Evolutionary conservation across 2,888 invertebrate species (phyloP), one percentile per base, ranked within the genome.

Genomic region (Drosophila paracracens): DNA sequence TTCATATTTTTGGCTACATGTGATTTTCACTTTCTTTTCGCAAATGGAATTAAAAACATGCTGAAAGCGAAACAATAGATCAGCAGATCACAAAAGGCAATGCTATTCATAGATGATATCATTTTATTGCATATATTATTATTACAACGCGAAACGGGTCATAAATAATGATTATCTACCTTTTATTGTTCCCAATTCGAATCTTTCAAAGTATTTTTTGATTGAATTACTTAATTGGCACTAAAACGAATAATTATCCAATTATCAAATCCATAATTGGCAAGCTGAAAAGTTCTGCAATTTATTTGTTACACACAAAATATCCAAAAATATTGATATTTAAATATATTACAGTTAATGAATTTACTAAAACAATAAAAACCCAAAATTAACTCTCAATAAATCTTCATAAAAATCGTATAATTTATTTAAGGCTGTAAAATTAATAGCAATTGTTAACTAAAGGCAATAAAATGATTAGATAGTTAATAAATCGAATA

Each of bases 11-110:
- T 56, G 50, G 38, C 29, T 25, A 43, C 46, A 21, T 36, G 35
- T 21, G 50, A 43, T 70, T 58, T 76, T 70, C 58, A 65, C 81
- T 76, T 76, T 76, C 76, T 70, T 76, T 76, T 57, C 11, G 48
- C 76, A 61, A 79, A 64, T 79, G 70, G 53, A 79, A 64, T 75
- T 64, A 48, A 68, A 36, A 36, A 25, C 5, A 46, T 56, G 80
- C 33, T 50, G 76, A 76, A 75, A 69, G 76, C 70, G 36, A 50
- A 54, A 64, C 81, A 76, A 76, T 64, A 38, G 62, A 56, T 70
- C 50, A 46, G 31, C 31, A 38, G 21, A 54, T 29, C 46, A 16
- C 38, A 71, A 29, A 51, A n/a, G 48, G 13, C 33, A 31, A 25
- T 16, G 11, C 13, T 1, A 31, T 13, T 50, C 11, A 8, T 2